Percentiles rank a stretch among this genome's conserved stretches.
Conservation (phyloP, 2,888 invertebrate genomes). For the Rhogogaster chlorosoma region DNA sequence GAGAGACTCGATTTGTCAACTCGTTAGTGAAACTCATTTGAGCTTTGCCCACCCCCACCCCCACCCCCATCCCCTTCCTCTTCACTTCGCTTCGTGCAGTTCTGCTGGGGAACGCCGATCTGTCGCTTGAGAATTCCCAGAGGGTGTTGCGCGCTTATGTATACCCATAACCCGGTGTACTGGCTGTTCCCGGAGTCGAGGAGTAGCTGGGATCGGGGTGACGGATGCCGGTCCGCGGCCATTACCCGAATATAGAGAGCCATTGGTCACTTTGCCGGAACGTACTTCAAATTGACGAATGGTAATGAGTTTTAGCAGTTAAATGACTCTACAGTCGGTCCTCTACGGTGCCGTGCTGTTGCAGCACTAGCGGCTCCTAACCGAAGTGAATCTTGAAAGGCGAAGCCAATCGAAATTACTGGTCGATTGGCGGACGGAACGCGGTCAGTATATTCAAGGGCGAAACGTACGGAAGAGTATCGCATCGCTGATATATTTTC, state of each 20-base stretch:
- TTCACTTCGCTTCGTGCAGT: slow-evolving; percentile 1
- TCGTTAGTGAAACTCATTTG: slow-evolving; percentile 77
- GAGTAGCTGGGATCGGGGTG: slow-evolving; percentile 62
- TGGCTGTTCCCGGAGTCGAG: slow-evolving; percentile 46
- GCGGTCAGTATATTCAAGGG: slow-evolving; percentile 6
- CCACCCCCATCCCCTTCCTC: slow-evolving; percentile 16
- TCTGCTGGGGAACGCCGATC: slow-evolving; percentile 46
- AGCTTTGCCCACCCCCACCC: slow-evolving; percentile 59
- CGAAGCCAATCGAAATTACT: slow-evolving; percentile 46
- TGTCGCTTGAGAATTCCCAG: slow-evolving; percentile 58
- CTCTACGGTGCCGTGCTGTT: slow-evolving; percentile 55
- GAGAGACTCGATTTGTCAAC: slow-evolving; percentile 77
- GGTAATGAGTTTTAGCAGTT: slow-evolving; percentile 77
- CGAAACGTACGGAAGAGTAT: not conserved
- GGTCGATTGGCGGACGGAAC: slow-evolving; percentile 1
- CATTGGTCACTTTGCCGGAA: slow-evolving; percentile 76
- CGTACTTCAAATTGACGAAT: slow-evolving; percentile 78
- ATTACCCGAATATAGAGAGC: slow-evolving; percentile 77
- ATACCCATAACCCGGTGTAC: slow-evolving; percentile 68
- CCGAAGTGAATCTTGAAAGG: slow-evolving; percentile 51
- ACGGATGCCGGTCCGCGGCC: slow-evolving; percentile 76
- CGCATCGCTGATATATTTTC: not conserved
- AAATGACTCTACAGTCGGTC: slow-evolving; percentile 71
- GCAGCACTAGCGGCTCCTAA: not conserved
- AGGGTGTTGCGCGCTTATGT: slow-evolving; percentile 61